A percentile compares a stretch with the other conserved stretches of the same genome.
These are phyloP conservation scores for Dicyrtoma fusca DNA, from an alignment of 2,888 invertebrate genomes.

Conservation along the genomic window DNA sequence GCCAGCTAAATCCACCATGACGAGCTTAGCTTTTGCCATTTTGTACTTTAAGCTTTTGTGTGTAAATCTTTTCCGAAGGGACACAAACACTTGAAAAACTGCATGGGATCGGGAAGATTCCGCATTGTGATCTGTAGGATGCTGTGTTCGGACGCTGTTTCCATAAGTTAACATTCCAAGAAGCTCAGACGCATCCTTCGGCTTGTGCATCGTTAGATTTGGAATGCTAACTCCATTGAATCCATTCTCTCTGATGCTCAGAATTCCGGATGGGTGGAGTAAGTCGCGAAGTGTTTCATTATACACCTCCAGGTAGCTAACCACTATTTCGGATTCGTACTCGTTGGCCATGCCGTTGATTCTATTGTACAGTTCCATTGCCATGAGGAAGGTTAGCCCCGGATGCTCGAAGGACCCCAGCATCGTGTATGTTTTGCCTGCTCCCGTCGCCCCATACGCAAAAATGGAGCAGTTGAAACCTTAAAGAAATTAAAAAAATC, in stretches of 20 bases:
- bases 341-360: slow-evolving; percentile 72
- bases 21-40: slow-evolving; percentile 41
- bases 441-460: slow-evolving; percentile 92
- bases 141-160: slow-evolving; percentile 85
- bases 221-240: slow-evolving; percentile 75
- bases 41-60: slow-evolving; percentile 34
- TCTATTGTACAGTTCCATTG: slow-evolving; percentile 79
- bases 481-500: too few species aligned
- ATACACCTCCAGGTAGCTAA: slow-evolving; percentile 80
- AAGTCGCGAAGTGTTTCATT: slow-evolving; percentile 90
- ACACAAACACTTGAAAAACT: slow-evolving; percentile 76
- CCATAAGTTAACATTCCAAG: slow-evolving; percentile 78
- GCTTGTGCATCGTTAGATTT: slow-evolving; percentile 74
- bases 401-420: slow-evolving; percentile 75
- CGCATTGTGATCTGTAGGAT: slow-evolving; percentile 92
- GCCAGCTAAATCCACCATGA: slow-evolving; percentile 90
- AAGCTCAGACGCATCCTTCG: slow-evolving; percentile 75
- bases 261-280: slow-evolving; percentile 70
- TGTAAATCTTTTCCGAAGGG: slow-evolving; percentile 36
- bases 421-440: slow-evolving; percentile 95
- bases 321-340: slow-evolving; percentile 78
- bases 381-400: slow-evolving; percentile 86
- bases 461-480: slow-evolving; percentile 68
- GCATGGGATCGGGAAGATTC: slow-evolving; percentile 95
- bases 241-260: slow-evolving; percentile 58